Evolutionary conservation across 2,888 invertebrate genomes (phyloP), one percentile per base, ranked within the genome.

Genomic region (Orthosia cruda): DNA sequence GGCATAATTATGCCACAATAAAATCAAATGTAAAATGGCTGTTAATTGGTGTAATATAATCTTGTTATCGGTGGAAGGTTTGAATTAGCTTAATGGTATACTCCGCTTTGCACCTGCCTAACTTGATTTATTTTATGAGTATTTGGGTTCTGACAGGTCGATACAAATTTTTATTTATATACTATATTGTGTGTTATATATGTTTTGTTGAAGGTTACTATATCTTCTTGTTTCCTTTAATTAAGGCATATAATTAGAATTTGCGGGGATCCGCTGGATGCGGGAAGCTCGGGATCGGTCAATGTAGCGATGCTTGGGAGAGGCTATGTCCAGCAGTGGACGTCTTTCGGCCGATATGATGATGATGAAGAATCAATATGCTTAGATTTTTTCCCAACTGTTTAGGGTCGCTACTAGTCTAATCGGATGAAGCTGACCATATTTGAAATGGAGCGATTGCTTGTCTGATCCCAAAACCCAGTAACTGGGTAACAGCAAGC

Each of bases 41-140:
- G 89, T 91, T 94, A 94, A 94, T 92, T 89, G 91, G 85, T 87
- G 88, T 91, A 90, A 92, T 92, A 92, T 91, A 89, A 87, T 89
- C 91, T 93, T 92, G 92, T 94, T 94, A 93, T 92, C 91, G 89
- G 86, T 85, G 86, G 86, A 88, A 81, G 87, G 87, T 85, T 74
- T 89, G 89, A 91, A 91, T 92, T 89, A 88, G 71, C 83, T 81
- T 88, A 88, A 87, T 80, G 88, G 85, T 86, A 59, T 74, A 75
- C 82, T 93, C 87, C 87, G 77, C 84, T 89, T 89, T 82, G 88
- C 68, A 76, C 88, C 84, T 69, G 74, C 77, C 59, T 64, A 64
- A 63, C 57, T 74, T 83, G 69, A 78, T 82, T 83, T 82, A 73
- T 76, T 75, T 82, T 68, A 75, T 58, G 50, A 32, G 45, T 68